These are phyloP conservation scores for Onchidella celtica DNA, from an alignment of 2,888 invertebrate genomes.

Conservation along the genomic window DNA sequence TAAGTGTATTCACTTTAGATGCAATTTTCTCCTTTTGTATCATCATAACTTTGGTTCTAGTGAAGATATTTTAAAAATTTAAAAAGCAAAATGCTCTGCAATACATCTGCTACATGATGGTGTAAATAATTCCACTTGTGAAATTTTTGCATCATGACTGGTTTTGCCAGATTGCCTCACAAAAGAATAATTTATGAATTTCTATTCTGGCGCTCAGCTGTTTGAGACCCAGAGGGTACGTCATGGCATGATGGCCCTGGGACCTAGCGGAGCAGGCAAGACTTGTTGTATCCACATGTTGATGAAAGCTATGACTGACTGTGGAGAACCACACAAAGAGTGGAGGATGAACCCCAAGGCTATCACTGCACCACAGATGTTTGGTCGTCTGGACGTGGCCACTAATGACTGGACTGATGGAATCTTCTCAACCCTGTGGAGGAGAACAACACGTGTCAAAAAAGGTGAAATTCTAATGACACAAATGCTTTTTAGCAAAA, in stretches of 20 bases:
- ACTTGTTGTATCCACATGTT: slow-evolving; percentile 93
- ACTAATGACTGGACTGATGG: slow-evolving; percentile 99
- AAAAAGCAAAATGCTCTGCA: too few relatives aligned
- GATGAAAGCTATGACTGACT: slow-evolving; percentile 94
- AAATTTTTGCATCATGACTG: too few relatives aligned
- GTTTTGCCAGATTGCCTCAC: too few relatives aligned
- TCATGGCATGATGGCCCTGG: slow-evolving; percentile 89
- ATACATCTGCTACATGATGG: too few relatives aligned
- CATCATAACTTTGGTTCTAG: too few relatives aligned
- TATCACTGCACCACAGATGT: slow-evolving; percentile 98
- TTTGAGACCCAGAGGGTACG: slow-evolving; percentile 81
- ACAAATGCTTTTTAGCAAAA: too few relatives aligned
- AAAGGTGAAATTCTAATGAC: slow-evolving; percentile 80
- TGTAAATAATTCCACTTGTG: too few relatives aligned
- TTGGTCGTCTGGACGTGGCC: slow-evolving; percentile 96
- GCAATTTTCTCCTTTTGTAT: too few relatives aligned
- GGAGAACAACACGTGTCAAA: slow-evolving; percentile 94
- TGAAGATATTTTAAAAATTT: too few relatives aligned
- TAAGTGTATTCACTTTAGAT: too few relatives aligned
- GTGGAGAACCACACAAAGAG: slow-evolving; percentile 92
- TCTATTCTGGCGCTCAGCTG: too few relatives aligned
- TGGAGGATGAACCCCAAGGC: slow-evolving; percentile 99
- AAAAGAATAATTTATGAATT: too few relatives aligned
- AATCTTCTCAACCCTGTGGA: slow-evolving; percentile 97
- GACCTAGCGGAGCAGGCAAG: slow-evolving; percentile 96